Evolutionary conservation across 2,797 vertebrate genomes (phyloP).

Genomic region (Melanotaenia nigrans): DNA sequence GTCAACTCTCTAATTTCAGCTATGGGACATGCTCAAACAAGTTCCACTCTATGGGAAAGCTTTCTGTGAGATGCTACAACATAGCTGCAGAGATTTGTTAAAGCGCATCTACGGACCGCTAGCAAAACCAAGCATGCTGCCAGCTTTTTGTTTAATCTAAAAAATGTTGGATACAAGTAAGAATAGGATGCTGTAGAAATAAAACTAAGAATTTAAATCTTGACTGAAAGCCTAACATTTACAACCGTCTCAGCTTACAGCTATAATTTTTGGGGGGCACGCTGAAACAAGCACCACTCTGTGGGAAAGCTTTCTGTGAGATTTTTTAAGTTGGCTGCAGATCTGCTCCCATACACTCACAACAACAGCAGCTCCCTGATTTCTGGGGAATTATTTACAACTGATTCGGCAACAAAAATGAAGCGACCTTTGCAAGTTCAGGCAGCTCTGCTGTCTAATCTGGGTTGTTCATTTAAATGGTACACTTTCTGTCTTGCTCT

Average conservation of each 20-base stretch:
- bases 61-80: conserved; percentile 13
- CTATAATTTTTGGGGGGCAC: too few relatives aligned
- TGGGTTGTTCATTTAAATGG: too few relatives aligned
- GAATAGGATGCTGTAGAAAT: background rate
- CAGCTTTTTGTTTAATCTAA: conserved; percentile 21
- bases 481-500: too few relatives aligned
- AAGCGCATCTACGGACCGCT: conserved; percentile 1
- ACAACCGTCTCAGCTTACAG: too few relatives aligned
- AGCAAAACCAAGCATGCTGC: conserved; percentile 17
- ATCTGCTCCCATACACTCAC: too few relatives aligned
- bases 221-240: background rate
- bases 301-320: too few relatives aligned
- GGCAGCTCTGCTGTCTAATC: too few relatives aligned
- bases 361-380: background rate
- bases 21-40: background rate
- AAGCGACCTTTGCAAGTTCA: too few relatives aligned
- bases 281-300: too few relatives aligned
- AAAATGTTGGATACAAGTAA: conserved; percentile 12
- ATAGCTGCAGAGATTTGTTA: conserved; percentile 25
- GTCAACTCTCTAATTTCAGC: conserved; percentile 2
- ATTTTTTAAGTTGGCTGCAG: too few relatives aligned
- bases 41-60: background rate
- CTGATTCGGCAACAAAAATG: too few relatives aligned
- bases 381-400: background rate
- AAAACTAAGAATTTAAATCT: background rate